phyloP scores from a whole-genome alignment of 1,140 invertebrate species.

The Brachionus paranguensis region DNA sequence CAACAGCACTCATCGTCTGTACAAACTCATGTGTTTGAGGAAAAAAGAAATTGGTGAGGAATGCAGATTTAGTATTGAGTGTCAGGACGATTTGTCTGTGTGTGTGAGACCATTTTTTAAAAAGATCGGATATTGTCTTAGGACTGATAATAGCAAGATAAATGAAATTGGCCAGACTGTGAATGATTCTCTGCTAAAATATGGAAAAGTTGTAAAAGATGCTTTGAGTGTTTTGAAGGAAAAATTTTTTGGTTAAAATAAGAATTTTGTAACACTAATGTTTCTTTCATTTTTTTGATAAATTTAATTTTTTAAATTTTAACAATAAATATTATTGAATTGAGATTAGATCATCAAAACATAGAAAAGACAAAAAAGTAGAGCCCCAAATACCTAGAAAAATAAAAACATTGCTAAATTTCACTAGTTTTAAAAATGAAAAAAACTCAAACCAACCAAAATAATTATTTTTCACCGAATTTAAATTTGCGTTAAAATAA shows the following conservation, averaged over 20 bases:
- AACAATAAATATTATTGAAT: too few species aligned
- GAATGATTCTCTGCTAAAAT: conserved; percentile 18
- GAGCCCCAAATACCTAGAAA: too few species aligned
- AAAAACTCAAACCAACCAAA: too few species aligned
- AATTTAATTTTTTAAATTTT: too few species aligned
- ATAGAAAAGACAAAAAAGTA: too few species aligned
- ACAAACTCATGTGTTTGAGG: conserved; percentile 19
- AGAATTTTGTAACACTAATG: not conserved
- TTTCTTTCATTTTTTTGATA: too few species aligned
- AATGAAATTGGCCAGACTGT: conserved; percentile 18
- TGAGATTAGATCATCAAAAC: too few species aligned
- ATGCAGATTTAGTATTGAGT: conserved; percentile 32
- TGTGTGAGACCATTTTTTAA: conserved; percentile 36
- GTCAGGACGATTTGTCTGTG: not conserved
- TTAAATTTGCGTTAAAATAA: too few species aligned
- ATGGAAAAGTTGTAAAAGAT: conserved; percentile 7
- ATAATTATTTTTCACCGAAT: too few species aligned
- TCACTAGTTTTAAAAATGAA: too few species aligned
- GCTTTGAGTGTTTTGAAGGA: not conserved
- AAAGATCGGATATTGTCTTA: conserved; percentile 11
- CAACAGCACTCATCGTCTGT: not conserved
- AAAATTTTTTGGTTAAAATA: not conserved
- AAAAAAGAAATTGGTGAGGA: not conserved
- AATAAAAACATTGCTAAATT: too few species aligned
- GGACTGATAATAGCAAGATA: not conserved